Conservation (phyloP, 37 sponge, comb jelly and placozoan species). For the Sycon ciliatum region DNA sequence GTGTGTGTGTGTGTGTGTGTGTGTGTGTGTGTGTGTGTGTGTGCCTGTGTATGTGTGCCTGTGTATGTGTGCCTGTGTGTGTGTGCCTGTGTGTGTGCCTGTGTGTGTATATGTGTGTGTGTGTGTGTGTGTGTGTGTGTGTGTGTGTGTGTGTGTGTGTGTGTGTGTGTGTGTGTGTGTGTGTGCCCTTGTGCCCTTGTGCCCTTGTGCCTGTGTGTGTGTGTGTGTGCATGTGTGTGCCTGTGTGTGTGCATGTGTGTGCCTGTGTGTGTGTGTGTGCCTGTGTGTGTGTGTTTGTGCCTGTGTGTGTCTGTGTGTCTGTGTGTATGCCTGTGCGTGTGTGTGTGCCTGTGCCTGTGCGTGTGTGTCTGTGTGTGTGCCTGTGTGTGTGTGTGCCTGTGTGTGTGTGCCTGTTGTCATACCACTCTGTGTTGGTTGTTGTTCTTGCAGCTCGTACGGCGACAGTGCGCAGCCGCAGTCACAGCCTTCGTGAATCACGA, state of each 20-base stretch:
- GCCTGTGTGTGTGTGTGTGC: not conserved
- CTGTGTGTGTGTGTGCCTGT: not conserved
- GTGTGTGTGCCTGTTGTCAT: not conserved
- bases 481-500: too few relatives aligned
- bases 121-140: slow-evolving; percentile 10
- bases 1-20: not conserved
- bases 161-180: not conserved
- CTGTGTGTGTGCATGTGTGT: not conserved
- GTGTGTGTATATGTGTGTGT: not conserved
- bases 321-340: not conserved
- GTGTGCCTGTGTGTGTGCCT: not conserved
- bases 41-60: too few relatives aligned
- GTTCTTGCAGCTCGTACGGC: too few relatives aligned
- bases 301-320: not conserved
- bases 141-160: slow-evolving; percentile 15
- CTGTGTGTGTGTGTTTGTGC: not conserved
- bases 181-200: not conserved
- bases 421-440: not conserved
- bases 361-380: slow-evolving; percentile 17
- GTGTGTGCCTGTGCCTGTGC: not conserved
- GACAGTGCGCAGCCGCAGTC: too few relatives aligned
- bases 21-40: too few relatives aligned
- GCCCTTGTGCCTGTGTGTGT: not conserved
- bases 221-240: not conserved
- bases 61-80: not conserved